A percentile compares a stretch with the other conserved stretches of the same genome.
phyloP scores from a whole-genome alignment of 1,140 invertebrate species.

The Drosophila mauritiana region DNA sequence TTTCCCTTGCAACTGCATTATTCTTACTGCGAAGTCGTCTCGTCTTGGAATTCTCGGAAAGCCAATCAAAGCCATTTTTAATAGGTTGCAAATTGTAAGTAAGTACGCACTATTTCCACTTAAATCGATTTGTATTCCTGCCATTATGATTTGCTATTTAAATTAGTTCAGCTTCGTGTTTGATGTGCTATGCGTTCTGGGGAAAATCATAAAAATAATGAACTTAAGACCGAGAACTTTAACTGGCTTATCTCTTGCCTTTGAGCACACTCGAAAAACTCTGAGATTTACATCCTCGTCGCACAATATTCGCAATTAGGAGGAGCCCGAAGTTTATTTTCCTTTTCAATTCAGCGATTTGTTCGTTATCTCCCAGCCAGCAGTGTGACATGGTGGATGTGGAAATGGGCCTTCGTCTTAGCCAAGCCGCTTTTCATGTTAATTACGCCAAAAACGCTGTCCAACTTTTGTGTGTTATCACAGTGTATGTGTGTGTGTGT shows the following conservation, averaged over 20 bases:
- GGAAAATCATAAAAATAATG: too few relatives aligned
- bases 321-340: slow-evolving; percentile 20
- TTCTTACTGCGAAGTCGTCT: too few relatives aligned
- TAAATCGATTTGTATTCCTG: not conserved
- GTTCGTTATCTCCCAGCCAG: slow-evolving; percentile 10
- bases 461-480: slow-evolving; percentile 49
- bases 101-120: not conserved
- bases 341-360: slow-evolving; percentile 29
- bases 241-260: not conserved
- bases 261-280: not conserved
- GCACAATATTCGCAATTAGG: slow-evolving; percentile 28
- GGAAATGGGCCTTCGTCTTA: not conserved
- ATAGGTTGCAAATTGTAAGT: not conserved
- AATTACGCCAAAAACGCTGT: slow-evolving; percentile 53
- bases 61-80: not conserved
- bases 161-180: not conserved
- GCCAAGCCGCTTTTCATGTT: slow-evolving; percentile 39
- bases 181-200: too few relatives aligned
- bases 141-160: not conserved
- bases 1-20: not conserved
- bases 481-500: not conserved
- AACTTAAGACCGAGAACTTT: not conserved
- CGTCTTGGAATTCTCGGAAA: not conserved
- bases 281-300: not conserved
- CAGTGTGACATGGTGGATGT: slow-evolving; percentile 21